Conservation (phyloP, 92 coral and sea anemone species). For the Isaurus tuberculatus region DNA sequence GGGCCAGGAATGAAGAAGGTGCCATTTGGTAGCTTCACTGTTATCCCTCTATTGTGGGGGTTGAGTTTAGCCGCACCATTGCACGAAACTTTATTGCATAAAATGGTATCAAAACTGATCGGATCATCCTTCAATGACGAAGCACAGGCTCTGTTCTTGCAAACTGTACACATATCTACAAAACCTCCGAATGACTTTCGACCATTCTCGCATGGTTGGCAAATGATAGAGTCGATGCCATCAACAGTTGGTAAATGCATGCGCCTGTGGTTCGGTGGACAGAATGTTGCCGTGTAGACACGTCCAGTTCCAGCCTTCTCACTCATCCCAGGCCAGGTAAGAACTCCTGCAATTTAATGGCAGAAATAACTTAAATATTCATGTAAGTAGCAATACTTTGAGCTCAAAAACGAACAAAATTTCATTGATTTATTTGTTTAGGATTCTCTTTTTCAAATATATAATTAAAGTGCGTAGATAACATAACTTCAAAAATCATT, state of each 20-base stretch:
- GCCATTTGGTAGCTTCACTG: constrained; percentile 58
- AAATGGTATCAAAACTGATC: constrained; percentile 54
- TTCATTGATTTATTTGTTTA: too few species aligned
- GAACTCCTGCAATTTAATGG: constrained; percentile 39
- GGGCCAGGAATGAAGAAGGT: constrained; percentile 82
- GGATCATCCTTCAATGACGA: constrained; percentile 68
- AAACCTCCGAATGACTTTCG: constrained; percentile 88
- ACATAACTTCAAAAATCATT: too few species aligned
- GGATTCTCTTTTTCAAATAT: too few species aligned
- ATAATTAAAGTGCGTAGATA: too few species aligned
- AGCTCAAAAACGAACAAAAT: too few species aligned
- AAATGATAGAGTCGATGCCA: constrained; percentile 60
- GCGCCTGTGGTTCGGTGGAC: constrained; percentile 78
- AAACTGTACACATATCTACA: constrained; percentile 71
- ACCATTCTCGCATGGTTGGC: constrained; percentile 82
- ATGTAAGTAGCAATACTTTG: too few species aligned
- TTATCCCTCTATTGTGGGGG: constrained; percentile 66
- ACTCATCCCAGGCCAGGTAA: constrained; percentile 85
- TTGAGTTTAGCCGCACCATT: constrained; percentile 41
- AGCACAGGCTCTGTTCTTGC: constrained; percentile 66
- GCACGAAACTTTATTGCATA: constrained; percentile 64
- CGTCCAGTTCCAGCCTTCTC: constrained; percentile 89
- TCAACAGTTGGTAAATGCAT: constrained; percentile 59
- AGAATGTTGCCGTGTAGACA: constrained; percentile 79
- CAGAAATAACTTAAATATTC: not conserved